Percentiles rank a stretch among this genome's conserved stretches.
These are phyloP conservation scores for Cyprinodon variegatus DNA, from an alignment of 2,113 vertebrate genomes.

Conservation along the genomic window DNA sequence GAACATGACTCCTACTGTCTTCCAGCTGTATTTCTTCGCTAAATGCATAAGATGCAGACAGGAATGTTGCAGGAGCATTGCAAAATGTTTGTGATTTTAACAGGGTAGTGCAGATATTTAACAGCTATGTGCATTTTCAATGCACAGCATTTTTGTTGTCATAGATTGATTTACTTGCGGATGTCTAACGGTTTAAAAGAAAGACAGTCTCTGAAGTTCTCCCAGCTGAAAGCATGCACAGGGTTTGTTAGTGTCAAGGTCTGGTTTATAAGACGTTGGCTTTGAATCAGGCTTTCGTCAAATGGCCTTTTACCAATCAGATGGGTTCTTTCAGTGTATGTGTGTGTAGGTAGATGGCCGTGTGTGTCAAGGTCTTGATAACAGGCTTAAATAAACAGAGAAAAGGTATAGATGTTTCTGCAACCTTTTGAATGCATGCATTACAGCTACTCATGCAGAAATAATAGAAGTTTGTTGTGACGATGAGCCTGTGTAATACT, in stretches of 20 bases:
- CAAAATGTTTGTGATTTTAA: not conserved
- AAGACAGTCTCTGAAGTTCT: conserved; percentile 13
- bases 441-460: conserved; percentile 15
- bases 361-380: conserved; percentile 44
- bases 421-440: conserved; percentile 52
- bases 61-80: not conserved
- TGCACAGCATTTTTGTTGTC: conserved; percentile 1
- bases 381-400: conserved; percentile 65
- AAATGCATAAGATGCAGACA: not conserved
- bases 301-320: conserved; percentile 45
- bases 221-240: conserved; percentile 3
- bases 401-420: conserved; percentile 48
- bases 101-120: not conserved
- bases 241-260: conserved; percentile 11
- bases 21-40: not conserved
- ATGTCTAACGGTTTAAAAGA: conserved; percentile 16
- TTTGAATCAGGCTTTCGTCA: conserved; percentile 22
- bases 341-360: conserved; percentile 10
- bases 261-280: conserved; percentile 39
- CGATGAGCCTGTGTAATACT: conserved; percentile 2
- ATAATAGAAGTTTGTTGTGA: conserved; percentile 1
- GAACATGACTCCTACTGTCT: not conserved
- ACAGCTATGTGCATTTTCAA: not conserved
- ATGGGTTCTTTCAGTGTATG: conserved; percentile 18
- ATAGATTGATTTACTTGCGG: conserved; percentile 2